Evolutionary conservation across 2,113 vertebrate genomes (phyloP).

Genomic region (Delphinapterus leucas): DNA sequence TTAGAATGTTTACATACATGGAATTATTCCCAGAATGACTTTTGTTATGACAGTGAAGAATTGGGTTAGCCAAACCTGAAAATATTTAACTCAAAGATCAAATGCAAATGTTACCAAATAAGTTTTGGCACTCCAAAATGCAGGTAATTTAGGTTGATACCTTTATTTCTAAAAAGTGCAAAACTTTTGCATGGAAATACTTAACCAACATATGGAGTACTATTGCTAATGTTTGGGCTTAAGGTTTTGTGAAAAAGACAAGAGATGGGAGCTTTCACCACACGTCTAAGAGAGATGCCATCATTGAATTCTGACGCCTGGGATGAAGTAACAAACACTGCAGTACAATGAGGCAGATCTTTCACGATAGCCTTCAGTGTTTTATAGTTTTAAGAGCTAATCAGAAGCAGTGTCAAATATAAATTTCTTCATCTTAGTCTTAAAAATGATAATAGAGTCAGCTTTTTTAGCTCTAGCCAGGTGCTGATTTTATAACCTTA

Average conservation of each 20-base stretch:
- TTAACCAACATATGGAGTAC: background rate
- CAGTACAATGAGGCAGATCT: background rate
- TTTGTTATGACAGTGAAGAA: background rate
- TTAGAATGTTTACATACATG: background rate
- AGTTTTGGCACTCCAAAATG: background rate
- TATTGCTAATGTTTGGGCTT: background rate
- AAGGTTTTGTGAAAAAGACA: background rate
- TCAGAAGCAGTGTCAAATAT: slow-evolving; percentile 51
- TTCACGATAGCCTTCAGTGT: slow-evolving; percentile 1
- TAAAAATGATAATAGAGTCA: slow-evolving; percentile 45
- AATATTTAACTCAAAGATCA: slow-evolving; percentile 35
- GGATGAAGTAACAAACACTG: slow-evolving; percentile 13
- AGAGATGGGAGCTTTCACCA: background rate
- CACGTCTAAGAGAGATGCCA: background rate
- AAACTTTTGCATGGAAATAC: background rate
- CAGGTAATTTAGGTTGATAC: background rate
- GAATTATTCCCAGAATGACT: background rate
- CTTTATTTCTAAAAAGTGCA: background rate
- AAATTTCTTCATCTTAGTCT: slow-evolving; percentile 27
- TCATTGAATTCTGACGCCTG: background rate
- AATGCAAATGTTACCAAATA: slow-evolving; percentile 16
- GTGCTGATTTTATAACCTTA: slow-evolving; percentile 62
- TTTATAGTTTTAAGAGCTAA: slow-evolving; percentile 58
- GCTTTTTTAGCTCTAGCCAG: slow-evolving; percentile 45
- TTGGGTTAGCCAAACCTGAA: background rate